Evolutionary conservation across 2,113 vertebrate species (phyloP), one percentile per base, ranked within the genome.

Genomic region (Corydoras maculifer): DNA sequence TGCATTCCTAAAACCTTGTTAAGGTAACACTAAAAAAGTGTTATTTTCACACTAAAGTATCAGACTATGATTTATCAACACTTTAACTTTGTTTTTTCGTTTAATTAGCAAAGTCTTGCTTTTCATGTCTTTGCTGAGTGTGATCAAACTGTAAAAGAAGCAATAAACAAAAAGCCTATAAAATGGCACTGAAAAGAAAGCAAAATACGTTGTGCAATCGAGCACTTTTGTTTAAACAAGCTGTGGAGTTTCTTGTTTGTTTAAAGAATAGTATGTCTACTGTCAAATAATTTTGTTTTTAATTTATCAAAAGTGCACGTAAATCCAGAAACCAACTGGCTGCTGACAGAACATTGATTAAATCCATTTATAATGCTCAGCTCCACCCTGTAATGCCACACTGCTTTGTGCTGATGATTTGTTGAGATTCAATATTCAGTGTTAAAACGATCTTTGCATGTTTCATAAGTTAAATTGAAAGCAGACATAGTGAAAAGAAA

Each of bases 221-320:
- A 63, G 68, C 76, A 62, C 69, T 70, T 65, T 68, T 48, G 43
- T 50, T 63, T 55, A 18, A 67, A 62, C 63, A 58, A n/a, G 68
- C 31, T 18, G 68, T 58, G 58, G 58, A 25, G 35, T 71, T 68
- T 14, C 58, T 35, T 18, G 62, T 78, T 68, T 64, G 72, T 78
- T 63, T 64, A 64, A 49, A 0, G 29, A 18, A 55, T 64, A 61
- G 65, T 68, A 65, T 55, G 51, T 78, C 69, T 48, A 32, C 77
- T 75, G 77, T 78, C 77, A 78, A 71, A 78, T 72, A 75, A 78
- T 78, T 78, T 78, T 57, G 64, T 60, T 78, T 78, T 78, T 75
- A 78, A 78, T 78, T 78, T 60, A 78, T 78, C 77, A 78, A 69
- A 75, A 57, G 77, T 78, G 58, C 66, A 70, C 60, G 68, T 75